Base-by-base conservation (phyloP, 2,113 vertebrate genomes). In the Dipodomys merriami region DNA sequence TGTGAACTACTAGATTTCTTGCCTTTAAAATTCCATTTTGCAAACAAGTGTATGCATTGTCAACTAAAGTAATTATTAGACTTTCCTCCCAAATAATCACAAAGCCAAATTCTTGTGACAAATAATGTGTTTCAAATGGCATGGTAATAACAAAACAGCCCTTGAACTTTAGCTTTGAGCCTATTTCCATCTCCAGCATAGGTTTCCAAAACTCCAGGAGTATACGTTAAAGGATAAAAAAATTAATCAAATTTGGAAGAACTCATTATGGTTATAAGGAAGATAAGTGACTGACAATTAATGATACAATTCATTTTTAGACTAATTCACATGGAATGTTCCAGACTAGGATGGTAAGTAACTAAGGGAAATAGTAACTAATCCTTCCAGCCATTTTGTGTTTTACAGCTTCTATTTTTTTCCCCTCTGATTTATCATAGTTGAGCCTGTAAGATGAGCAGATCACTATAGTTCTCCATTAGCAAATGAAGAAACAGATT, bases 11-110 rank as follows among this genome's bases (percentile, higher is more conserved):
- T 18, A 23, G 35, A 35, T 80, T 93, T 84, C n/a, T 23, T 89
- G 69, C 30, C 27, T 89, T 46, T 72, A 87, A 83, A 94, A 72
- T 83, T 89, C 39, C 83, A 1, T 46, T 90, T 96, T 81, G 81
- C n/a, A 84, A 29, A 73, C 65, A 87, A 69, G 29, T 10, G 29
- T 46, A 64, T 68, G 53, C 77, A 73, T 27, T 81, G 33, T 15
- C 7, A 79, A 11, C 10, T 29, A 30, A 49, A 79, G 29, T 80
- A 88, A 86, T 60, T 86, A 83, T 64, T 86, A 71, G 46, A 60
- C 8, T 39, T 77, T 89, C 39, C 22, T 95, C 27, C 22, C n/a
- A 77, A 89, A 82, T 73, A 78, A 81, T 20, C 53, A 69, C 3
- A 44, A 77, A 94, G 29, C 67, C 74, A 84, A 53, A 81, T 77